phyloP scores from a whole-genome alignment of 2,113 vertebrate species.

The Elgaria multicarinata region DNA sequence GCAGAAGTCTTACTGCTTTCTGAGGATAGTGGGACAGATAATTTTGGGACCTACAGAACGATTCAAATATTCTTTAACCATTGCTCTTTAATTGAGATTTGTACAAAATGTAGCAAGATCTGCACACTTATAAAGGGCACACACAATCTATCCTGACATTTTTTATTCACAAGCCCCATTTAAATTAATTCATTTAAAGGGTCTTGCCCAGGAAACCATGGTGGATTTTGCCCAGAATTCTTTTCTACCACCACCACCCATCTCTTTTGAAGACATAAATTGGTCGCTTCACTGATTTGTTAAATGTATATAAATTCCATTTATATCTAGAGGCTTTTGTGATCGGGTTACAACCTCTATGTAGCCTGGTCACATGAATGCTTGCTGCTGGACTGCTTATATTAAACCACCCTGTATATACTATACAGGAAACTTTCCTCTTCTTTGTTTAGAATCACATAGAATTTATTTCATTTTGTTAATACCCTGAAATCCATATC shows the following conservation, averaged over 20 bases:
- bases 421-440: rapidly evolving
- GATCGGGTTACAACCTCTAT: no score
- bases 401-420: not conserved
- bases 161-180: not conserved
- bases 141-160: not conserved
- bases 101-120: not conserved
- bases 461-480: not conserved
- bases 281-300: rapidly evolving
- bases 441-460: rapidly evolving
- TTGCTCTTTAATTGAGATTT: not conserved
- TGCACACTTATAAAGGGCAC: not conserved
- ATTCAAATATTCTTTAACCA: rapidly evolving
- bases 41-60: rapidly evolving
- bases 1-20: not conserved
- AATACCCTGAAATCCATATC: not conserved
- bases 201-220: not conserved
- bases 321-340: not conserved
- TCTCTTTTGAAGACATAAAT: not conserved
- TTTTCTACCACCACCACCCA: not conserved
- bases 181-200: not conserved
- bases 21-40: rapidly evolving
- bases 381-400: not conserved
- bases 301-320: rapidly evolving
- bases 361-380: rapidly evolving
- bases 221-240: not conserved